Conservation (phyloP, 2,113 vertebrate species). For the Gyps fulvus region DNA sequence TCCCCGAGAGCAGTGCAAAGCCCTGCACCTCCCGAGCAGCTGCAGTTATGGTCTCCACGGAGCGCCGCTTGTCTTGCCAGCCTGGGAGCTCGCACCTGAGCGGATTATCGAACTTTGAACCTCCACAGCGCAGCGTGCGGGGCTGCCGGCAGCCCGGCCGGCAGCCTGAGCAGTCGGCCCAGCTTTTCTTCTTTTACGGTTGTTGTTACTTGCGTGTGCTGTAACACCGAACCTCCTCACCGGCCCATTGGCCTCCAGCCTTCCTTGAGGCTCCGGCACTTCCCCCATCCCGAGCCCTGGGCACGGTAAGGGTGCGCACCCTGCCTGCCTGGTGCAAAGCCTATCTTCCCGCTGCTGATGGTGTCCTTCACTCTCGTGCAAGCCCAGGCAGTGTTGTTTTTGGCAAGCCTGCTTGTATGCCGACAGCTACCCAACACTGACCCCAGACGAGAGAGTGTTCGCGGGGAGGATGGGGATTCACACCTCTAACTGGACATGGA, state of each 20-base stretch:
- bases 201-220: fast-evolving
- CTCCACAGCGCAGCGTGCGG: neutral
- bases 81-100: fast-evolving
- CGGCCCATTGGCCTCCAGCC: neutral
- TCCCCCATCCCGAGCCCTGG: neutral
- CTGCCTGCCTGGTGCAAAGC: neutral
- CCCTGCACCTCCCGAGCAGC: neutral
- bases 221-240: neutral
- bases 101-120: fast-evolving
- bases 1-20: neutral
- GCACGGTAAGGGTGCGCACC: neutral
- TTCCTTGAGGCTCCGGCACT: neutral
- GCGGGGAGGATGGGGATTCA: neutral
- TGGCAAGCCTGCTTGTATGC: neutral
- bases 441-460: neutral
- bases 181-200: neutral
- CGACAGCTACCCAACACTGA: neutral
- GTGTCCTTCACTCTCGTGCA: fast-evolving
- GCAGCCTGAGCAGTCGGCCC: neutral
- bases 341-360: fast-evolving
- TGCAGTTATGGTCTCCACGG: neutral
- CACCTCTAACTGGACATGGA: neutral
- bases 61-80: neutral
- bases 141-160: neutral
- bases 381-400: neutral